These are phyloP conservation scores for Centruroides vittatus DNA, from an alignment of 1,140 invertebrate genomes.

Conservation along the genomic window DNA sequence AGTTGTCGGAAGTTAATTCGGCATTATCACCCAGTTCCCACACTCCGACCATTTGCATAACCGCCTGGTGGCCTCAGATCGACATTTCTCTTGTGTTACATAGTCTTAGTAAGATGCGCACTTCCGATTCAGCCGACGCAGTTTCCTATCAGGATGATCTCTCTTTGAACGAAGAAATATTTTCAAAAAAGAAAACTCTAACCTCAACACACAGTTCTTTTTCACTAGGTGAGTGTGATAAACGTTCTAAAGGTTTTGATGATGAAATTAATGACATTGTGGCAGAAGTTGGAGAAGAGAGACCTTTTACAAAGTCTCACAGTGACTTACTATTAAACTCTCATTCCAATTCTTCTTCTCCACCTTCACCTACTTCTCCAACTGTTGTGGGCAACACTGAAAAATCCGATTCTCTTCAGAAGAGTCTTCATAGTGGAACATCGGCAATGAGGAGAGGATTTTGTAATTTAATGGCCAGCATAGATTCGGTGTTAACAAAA, in stretches of 20 bases:
- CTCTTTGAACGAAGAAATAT: slow-evolving; percentile 9
- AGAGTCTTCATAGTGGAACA: slow-evolving; percentile 13
- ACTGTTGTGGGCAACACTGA: neutral
- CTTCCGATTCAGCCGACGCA: slow-evolving; percentile 13
- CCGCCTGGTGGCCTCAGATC: slow-evolving; percentile 9
- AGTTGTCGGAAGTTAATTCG: slow-evolving; percentile 60
- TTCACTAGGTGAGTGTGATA: slow-evolving; percentile 8
- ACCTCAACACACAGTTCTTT: slow-evolving; percentile 10
- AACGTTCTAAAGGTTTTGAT: neutral
- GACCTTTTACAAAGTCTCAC: slow-evolving; percentile 10
- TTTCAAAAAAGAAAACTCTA: slow-evolving; percentile 2
- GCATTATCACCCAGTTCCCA: slow-evolving; percentile 40
- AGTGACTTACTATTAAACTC: slow-evolving; percentile 15
- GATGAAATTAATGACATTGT: neutral
- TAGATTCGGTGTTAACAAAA: slow-evolving; percentile 55
- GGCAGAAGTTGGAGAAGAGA: slow-evolving; percentile 4
- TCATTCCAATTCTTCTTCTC: slow-evolving; percentile 11
- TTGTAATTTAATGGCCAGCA: slow-evolving; percentile 58
- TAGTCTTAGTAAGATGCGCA: slow-evolving; percentile 10
- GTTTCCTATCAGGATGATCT: slow-evolving; percentile 12
- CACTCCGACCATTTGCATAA: slow-evolving; percentile 2
- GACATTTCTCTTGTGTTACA: slow-evolving; percentile 12
- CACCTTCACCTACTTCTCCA: neutral
- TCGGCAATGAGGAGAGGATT: slow-evolving; percentile 53
- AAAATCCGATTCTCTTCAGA: slow-evolving; percentile 8